phyloP scores from a whole-genome alignment of 2,888 invertebrate species.

The Chirona hameri region DNA sequence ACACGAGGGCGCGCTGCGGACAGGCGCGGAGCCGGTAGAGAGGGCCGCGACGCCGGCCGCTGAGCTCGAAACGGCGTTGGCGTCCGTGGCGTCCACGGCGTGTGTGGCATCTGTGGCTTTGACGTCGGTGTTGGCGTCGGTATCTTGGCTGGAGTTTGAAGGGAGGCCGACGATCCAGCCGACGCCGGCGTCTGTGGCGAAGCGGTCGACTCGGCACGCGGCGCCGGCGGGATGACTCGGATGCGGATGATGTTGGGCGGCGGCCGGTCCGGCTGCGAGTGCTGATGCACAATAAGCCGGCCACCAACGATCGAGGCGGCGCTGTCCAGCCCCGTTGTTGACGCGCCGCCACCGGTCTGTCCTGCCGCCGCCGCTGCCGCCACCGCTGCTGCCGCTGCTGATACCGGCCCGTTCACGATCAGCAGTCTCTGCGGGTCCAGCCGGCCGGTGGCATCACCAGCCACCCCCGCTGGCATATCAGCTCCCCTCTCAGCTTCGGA shows the following conservation, averaged over 20 bases:
- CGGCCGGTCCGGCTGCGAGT: slow-evolving; percentile 23
- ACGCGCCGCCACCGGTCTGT: background rate
- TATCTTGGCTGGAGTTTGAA: no score
- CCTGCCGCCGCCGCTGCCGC: background rate
- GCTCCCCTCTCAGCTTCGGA: background rate
- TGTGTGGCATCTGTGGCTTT: no score
- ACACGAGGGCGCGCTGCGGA: background rate
- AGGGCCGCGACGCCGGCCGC: background rate
- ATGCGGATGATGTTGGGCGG: slow-evolving; percentile 28
- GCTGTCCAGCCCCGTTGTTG: background rate
- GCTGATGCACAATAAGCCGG: background rate
- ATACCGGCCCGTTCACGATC: background rate
- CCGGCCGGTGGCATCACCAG: background rate
- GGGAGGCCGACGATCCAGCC: background rate
- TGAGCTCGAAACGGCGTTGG: no score
- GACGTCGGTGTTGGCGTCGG: no score
- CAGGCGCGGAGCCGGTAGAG: background rate
- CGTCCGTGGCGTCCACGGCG: no score
- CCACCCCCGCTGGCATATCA: background rate
- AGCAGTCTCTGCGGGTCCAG: background rate
- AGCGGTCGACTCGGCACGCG: no score
- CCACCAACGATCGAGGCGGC: background rate
- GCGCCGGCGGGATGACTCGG: background rate
- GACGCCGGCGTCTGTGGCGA: no score
- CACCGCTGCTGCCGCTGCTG: no score